A percentile compares a stretch with the other conserved stretches of the same genome.
These are phyloP conservation scores for Rhipidura dahli DNA, from an alignment of 2,113 vertebrate species.

Conservation along the genomic window DNA sequence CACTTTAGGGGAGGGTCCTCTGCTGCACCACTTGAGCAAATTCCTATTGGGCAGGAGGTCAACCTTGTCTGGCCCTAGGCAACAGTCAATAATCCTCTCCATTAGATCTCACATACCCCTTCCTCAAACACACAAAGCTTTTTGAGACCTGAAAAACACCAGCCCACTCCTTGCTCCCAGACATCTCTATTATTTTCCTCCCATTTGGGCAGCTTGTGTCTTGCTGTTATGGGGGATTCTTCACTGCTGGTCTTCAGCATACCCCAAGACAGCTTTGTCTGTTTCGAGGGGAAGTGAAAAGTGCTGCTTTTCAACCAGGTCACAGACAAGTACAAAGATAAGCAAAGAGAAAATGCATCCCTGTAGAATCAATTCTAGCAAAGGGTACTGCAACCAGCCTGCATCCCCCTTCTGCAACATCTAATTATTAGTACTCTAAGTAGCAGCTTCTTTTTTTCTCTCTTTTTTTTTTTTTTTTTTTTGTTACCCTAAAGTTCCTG, in stretches of 20 bases:
- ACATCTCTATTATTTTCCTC: not conserved
- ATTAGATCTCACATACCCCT: not conserved
- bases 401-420: not conserved
- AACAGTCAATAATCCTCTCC: not conserved
- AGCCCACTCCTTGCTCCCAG: not conserved
- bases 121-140: not conserved
- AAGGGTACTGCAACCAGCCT: not conserved
- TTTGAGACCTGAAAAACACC: not conserved
- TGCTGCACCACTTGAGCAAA: not conserved
- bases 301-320: not conserved
- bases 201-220: not conserved
- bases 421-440: not conserved
- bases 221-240: not conserved
- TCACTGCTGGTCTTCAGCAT: not conserved
- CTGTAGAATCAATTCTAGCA: not conserved
- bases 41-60: not conserved
- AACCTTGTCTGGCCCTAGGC: not conserved
- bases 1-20: not conserved
- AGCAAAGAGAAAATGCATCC: not conserved
- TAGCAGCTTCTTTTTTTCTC: not conserved
- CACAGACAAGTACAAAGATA: not conserved
- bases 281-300: not conserved
- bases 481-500: not conserved
- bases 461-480: not conserved
- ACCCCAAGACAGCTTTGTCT: not conserved